Evolutionary conservation across 92 coral and sea anemone species (phyloP).

Genomic region (Phymanthus crucifer): DNA sequence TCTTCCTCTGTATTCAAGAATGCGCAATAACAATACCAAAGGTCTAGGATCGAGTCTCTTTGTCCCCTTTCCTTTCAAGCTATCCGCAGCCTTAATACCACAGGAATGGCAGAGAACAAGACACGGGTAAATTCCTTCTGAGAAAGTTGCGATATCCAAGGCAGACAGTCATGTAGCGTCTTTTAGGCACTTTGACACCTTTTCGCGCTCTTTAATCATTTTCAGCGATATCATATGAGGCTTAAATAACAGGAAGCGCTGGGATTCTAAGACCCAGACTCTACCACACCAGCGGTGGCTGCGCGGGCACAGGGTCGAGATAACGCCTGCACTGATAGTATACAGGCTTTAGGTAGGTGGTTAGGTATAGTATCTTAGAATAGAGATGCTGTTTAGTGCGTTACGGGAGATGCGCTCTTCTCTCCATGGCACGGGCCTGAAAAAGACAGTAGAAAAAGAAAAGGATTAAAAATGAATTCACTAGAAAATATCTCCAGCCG

Average conservation of each 20-base stretch:
- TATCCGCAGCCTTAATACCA: too few species aligned
- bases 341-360: background rate
- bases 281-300: background rate
- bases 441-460: too few species aligned
- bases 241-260: background rate
- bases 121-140: too few species aligned
- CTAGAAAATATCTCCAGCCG: background rate
- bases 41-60: too few species aligned
- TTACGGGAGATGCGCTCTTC: background rate
- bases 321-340: background rate
- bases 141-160: too few species aligned
- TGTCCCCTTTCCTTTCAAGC: too few species aligned
- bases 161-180: too few species aligned
- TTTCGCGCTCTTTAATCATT: background rate
- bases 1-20: too few species aligned
- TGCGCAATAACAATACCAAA: too few species aligned
- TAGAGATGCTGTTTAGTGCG: background rate
- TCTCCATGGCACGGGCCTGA: constrained; percentile 4
- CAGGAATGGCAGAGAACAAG: too few species aligned
- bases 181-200: too few species aligned
- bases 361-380: background rate
- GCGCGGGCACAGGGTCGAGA: background rate
- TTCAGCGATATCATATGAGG: background rate
- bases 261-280: background rate
- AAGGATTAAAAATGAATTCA: too few species aligned